These are phyloP conservation scores for Lemur catta DNA, from an alignment of 2,797 vertebrate species.

Conservation along the genomic window DNA sequence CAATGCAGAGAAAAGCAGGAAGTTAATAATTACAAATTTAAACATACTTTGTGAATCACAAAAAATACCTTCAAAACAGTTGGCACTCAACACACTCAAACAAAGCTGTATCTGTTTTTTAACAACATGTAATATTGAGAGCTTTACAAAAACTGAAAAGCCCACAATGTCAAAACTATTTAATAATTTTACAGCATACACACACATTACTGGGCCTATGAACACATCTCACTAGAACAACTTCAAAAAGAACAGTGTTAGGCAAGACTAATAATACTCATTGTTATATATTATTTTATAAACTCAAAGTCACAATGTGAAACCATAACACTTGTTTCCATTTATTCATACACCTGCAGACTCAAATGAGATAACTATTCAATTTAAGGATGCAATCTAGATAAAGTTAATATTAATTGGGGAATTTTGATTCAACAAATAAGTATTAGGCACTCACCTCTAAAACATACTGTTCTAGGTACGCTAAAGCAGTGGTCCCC, in stretches of 20 bases:
- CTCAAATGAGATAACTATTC: background rate
- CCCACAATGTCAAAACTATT: background rate
- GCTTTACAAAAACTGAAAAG: constrained; percentile 14
- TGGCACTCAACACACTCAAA: background rate
- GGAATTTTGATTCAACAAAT: background rate
- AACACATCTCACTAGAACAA: constrained; percentile 8
- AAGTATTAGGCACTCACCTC: background rate
- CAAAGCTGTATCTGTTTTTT: background rate
- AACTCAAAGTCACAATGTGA: constrained; percentile 33
- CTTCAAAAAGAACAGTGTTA: constrained; percentile 26
- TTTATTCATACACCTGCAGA: background rate
- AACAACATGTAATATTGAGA: background rate
- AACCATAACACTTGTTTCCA: constrained; percentile 3
- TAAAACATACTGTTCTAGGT: background rate
- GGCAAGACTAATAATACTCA: background rate
- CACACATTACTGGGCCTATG: background rate
- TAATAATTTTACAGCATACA: background rate
- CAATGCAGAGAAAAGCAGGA: constrained; percentile 63
- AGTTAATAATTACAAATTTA: constrained; percentile 40
- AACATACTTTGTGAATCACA: constrained; percentile 19
- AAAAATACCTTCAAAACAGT: background rate
- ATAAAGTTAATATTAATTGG: background rate
- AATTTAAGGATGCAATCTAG: constrained; percentile 6
- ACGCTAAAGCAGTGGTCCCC: background rate
- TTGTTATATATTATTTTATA: background rate